Base-by-base conservation (phyloP, 2,113 vertebrate species). In the Callipepla squamata region DNA sequence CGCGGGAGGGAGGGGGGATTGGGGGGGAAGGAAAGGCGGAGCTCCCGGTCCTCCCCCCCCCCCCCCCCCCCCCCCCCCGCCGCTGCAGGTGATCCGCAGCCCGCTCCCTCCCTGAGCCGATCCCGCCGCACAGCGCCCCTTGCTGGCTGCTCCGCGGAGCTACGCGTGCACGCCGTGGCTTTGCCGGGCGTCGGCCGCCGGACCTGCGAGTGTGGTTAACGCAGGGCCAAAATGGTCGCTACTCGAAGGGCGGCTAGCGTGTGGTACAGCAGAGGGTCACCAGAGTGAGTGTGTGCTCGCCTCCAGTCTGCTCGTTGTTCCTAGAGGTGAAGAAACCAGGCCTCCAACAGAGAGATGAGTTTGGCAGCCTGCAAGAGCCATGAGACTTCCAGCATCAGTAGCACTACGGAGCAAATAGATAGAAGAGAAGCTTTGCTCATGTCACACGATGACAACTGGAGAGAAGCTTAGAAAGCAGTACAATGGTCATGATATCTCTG, bases 61-160 rank as follows among this genome's bases (percentile, higher is more conserved):
- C 38, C 38, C 38, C n/a, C 40, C 40, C 36, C 40, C 11, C 12
- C 40, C 75, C 70, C 80, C 73, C 63, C 69, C 87, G 23, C 83
- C 36, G 96, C 96, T 79, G 97, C 97, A 97, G 97, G 97, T 97
- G 85, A 95, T 96, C 97, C 77, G 97, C 97, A 97, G 90, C 97
- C 95, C 55, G 66, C 93, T 78, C 77, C 83, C 77, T 28, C 26
- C 26, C 8, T 8, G 15, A 8, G 23, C 88, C 91, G n/a, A 69
- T 68, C 18, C 87, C 89, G 85, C 65, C 75, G 69, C 90, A 84
- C 96, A 97, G 97, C 97, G 97, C 97, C 97, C 63, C 96, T 84
- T 90, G 80, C 97, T 62, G 97, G 97, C 91, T 2, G 77, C 77
- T 20, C 34, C 11, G 22, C 19, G 36, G 26, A 47, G 22, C 44